Percentiles rank a stretch among this genome's conserved stretches.
These are phyloP conservation scores for Podiceps cristatus DNA, from an alignment of 2,113 vertebrate genomes.

Conservation along the genomic window DNA sequence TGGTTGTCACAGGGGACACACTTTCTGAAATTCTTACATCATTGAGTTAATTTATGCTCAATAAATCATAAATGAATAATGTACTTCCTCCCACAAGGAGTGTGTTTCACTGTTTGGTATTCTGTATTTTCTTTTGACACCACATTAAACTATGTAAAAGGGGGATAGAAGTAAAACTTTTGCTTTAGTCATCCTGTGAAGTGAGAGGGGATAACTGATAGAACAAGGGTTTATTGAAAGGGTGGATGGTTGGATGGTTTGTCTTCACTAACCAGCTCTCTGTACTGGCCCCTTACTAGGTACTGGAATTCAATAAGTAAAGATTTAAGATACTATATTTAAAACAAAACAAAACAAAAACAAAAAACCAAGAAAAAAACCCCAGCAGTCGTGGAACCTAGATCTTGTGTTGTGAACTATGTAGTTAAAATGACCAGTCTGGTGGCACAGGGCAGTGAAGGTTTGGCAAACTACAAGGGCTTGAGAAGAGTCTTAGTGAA, in stretches of 20 bases:
- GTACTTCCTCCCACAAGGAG: constrained; percentile 1
- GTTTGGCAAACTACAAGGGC: not conserved
- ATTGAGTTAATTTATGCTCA: constrained; percentile 23
- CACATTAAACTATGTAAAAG: not conserved
- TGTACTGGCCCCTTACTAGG: not conserved
- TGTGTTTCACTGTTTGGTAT: not conserved
- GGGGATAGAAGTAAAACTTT: not conserved
- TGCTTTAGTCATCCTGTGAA: not conserved
- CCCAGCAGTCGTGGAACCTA: rapidly evolving
- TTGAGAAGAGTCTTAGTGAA: not conserved
- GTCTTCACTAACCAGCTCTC: not conserved
- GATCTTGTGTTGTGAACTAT: not conserved
- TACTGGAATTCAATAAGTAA: not conserved
- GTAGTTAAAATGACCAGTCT: not conserved
- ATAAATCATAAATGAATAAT: constrained; percentile 23
- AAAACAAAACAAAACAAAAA: not conserved
- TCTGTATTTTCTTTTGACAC: not conserved
- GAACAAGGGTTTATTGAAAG: not conserved
- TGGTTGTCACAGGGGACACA: not conserved
- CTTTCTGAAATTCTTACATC: not conserved
- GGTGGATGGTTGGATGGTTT: not conserved
- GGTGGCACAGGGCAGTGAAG: not conserved
- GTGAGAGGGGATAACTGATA: not conserved
- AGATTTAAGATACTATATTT: not conserved
- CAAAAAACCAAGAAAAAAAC: not conserved